Base-by-base conservation (phyloP, 2,888 invertebrate species). In the Phalera bucephala region DNA sequence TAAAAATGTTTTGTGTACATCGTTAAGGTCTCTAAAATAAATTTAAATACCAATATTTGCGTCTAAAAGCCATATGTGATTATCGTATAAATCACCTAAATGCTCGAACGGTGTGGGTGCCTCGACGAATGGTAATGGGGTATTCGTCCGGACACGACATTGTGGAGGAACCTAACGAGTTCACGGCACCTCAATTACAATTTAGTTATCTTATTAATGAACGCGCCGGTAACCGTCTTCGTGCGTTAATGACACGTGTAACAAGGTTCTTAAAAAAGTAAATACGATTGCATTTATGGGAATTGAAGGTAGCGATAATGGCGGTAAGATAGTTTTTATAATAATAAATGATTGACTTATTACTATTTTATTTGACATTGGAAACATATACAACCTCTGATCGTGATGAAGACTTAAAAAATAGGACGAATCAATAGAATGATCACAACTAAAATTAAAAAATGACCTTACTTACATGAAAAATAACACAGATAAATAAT, bases 21-120 rank as follows among this genome's bases (percentile, higher is more conserved):
- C 22, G 22, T 22, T 22, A 22, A 26, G 13, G 26, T 26, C 26
- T 12, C 2, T 26, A 13, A 26, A 51, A 41, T 13, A 3, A 34
- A 15, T 33, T 9, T 9, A 31, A 36, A 25, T 26, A 5, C 8
- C 11, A 17, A 33, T 21, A 17, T 25, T 23, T 11, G 22, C 13
- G 14, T 19, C 19, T 26, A n/a, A 14, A 4, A 23, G 26, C 12
- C 11, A 15, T 33, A 4, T 17, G 10, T 8, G 26, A 25, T 13
- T 15, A 10, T 7, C 17, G 4, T 17, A 26, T 10, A 23, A 33
- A 14, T 33, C 11, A 22, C 25, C 11, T 9, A 13, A 13, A 15
- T 25, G 25, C 5, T 22, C 9, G 3, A 9, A 15, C 28, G n/a
- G 13, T 28, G 28, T 28, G 28, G 28, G 28, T 28, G 28, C 28